phyloP scores from a whole-genome alignment of 2,113 vertebrate genomes.

The Buteo buteo region DNA sequence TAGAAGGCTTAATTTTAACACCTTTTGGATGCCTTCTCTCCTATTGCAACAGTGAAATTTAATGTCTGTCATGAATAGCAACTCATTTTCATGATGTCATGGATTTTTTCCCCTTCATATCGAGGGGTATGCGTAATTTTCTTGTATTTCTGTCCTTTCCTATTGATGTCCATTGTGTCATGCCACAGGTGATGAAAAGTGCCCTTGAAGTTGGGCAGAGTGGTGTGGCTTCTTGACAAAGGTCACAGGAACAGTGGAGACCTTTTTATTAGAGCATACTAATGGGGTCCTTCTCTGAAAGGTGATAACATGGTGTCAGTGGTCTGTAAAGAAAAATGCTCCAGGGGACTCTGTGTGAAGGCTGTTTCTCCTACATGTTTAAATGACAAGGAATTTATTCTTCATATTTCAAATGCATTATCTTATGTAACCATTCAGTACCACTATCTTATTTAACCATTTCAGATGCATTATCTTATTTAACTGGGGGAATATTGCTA shows the following conservation, averaged over 20 bases:
- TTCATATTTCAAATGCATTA: rapidly evolving
- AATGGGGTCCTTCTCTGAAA: neutral
- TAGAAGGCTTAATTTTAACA: neutral
- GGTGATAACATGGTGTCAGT: neutral
- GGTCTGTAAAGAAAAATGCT: neutral
- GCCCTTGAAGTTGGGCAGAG: neutral
- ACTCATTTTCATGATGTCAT: neutral
- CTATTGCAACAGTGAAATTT: neutral
- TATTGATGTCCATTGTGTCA: rapidly evolving
- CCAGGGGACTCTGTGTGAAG: neutral
- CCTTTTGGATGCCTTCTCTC: neutral
- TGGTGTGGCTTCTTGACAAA: neutral
- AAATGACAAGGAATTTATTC: neutral
- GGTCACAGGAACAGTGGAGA: neutral
- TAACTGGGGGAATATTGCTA: neutral
- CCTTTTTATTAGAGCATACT: neutral
- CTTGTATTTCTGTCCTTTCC: neutral
- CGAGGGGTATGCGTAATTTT: rapidly evolving
- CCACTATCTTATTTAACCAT: neutral
- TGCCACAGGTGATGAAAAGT: no score
- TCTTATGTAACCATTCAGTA: neutral
- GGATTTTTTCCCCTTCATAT: neutral
- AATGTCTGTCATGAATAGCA: neutral
- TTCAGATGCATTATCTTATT: neutral
- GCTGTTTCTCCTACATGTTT: neutral